Evolutionary conservation across 1,140 invertebrate genomes (phyloP), one percentile per base, ranked within the genome.

Genomic region (Pachyrhynchus sulphureomaculatus): DNA sequence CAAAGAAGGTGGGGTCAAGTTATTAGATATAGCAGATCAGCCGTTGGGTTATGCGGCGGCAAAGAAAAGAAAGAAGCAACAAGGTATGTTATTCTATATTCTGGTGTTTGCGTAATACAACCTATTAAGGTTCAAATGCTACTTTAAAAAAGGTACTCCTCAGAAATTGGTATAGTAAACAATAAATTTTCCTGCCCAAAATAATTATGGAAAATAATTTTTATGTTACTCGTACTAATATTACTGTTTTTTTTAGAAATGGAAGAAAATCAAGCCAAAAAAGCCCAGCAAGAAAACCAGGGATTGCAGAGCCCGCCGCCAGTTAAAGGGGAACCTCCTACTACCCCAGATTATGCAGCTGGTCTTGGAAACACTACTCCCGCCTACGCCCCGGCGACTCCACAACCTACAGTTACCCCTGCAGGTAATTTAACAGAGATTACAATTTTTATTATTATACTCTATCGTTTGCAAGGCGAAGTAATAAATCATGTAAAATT

Each of bases 1-100:
- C 39, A 93, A 93, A 75, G 92, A 95, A 75, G 92, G 91, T 60
- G 94, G 95, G 51, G 92, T 95, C 59, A 93, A 98, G 79, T 78
- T 98, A 12, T 78, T 98, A 17, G 95, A 98, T 71, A 95, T 98
- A 65, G 88, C 87, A 15, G 95, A 98, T 71, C 92, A 96, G 70
- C 95, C 96, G 1, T 64, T 86, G n/a, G 84, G 84, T 4, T 85
- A 84, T 72, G 83, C 83, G 0, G 82, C 83, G 9, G 83, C 83
- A 20, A 75, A 75, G 49, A 75, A 75, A 55, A 59, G 85, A 49
- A 86, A 85, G 73, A 83, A 82, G 69, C 74, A 78, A 66, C 80
- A 83, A 78, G 84, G 84, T 84, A 70, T 55, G 20, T 36, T 42
- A 15, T 8, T 56, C 41, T 32, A 32, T n/a, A 15, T 32, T 18